Evolutionary conservation across 2,797 vertebrate species (phyloP).

Genomic region (Catamblyrhynchus diadema): DNA sequence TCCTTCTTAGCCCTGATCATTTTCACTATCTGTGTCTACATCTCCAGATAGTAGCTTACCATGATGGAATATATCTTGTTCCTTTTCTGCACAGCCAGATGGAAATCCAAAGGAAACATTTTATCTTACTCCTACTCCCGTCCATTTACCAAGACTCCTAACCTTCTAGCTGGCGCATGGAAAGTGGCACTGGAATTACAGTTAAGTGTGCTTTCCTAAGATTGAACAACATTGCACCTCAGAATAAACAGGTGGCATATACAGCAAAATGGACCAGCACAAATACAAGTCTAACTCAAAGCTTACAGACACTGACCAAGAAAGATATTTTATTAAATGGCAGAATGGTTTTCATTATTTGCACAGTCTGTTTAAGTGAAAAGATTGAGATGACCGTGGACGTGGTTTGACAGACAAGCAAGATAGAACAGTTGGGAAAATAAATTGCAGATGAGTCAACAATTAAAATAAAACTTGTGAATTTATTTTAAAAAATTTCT

Average conservation of each 20-base stretch:
- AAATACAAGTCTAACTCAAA: not conserved
- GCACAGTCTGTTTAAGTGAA: not conserved
- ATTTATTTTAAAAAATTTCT: slow-evolving; percentile 40
- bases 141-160: not conserved
- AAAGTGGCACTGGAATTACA: not conserved
- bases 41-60: not conserved
- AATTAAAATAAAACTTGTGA: slow-evolving; percentile 61
- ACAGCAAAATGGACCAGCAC: not conserved
- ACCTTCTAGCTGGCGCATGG: not conserved
- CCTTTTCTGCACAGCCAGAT: slow-evolving; percentile 15
- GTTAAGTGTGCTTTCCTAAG: not conserved
- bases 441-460: slow-evolving; percentile 55
- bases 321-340: not conserved
- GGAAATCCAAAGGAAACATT: slow-evolving; percentile 30
- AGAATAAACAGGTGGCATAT: not conserved
- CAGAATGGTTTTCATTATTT: not conserved
- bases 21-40: not conserved
- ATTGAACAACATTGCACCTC: not conserved
- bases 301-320: not conserved
- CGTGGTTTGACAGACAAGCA: not conserved
- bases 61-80: not conserved
- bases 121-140: slow-evolving; percentile 20
- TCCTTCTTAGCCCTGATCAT: not conserved
- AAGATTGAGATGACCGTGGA: not conserved
- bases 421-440: slow-evolving; percentile 45